These are phyloP conservation scores for Beaufortia kweichowensis DNA, from an alignment of 2,113 vertebrate species.

Conservation along the genomic window DNA sequence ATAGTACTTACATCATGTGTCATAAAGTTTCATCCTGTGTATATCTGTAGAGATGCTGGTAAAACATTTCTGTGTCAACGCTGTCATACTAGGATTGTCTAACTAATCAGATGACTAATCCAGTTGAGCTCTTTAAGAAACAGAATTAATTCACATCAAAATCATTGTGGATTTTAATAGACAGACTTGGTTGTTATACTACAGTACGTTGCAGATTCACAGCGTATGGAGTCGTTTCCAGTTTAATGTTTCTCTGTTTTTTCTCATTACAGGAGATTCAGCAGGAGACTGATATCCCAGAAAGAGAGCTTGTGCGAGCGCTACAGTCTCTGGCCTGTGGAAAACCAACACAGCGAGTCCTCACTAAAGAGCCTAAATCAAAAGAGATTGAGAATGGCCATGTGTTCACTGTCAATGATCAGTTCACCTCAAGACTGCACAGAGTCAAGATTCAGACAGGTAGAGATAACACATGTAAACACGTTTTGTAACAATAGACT, in stretches of 20 bases:
- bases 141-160: too few species aligned
- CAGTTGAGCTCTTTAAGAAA: too few species aligned
- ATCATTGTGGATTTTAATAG: too few species aligned
- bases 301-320: conserved; percentile 95
- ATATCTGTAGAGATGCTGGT: too few species aligned
- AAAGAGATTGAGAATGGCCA: conserved; percentile 99
- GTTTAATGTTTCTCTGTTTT: neutral
- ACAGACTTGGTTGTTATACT: too few species aligned
- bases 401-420: conserved; percentile 97
- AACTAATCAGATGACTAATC: too few species aligned
- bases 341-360: conserved; percentile 96
- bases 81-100: too few species aligned
- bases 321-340: conserved; percentile 97
- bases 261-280: conserved; percentile 87
- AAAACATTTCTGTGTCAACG: too few species aligned
- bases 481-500: too few species aligned
- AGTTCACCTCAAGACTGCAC: conserved; percentile 99
- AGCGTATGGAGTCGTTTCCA: too few species aligned
- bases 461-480: too few species aligned
- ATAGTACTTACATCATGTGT: conserved; percentile 26
- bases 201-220: too few species aligned
- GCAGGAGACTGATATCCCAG: conserved; percentile 98
- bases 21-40: neutral
- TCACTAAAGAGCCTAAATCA: conserved; percentile 97
- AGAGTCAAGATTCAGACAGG: conserved; percentile 99